Percentiles rank a stretch among this genome's conserved stretches.
phyloP scores from a whole-genome alignment of 2,797 vertebrate species.

The Emydoidea blandingii region DNA sequence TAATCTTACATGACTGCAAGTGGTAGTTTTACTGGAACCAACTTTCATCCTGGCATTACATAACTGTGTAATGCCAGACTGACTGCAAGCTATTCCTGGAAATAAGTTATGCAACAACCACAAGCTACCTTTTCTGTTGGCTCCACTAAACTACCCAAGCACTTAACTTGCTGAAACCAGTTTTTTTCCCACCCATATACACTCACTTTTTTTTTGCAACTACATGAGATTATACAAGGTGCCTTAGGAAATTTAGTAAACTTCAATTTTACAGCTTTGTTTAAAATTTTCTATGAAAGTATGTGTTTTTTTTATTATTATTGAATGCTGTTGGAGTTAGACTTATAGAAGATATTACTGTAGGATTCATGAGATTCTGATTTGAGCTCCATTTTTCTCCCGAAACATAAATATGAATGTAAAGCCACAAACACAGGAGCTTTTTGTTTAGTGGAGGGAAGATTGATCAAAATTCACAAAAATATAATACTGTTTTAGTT shows the following conservation, averaged over 20 bases:
- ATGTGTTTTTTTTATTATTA: neutral
- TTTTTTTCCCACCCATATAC: neutral
- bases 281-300: neutral
- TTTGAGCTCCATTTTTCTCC: neutral
- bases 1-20: rapidly evolving
- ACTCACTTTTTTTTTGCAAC: neutral
- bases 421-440: neutral
- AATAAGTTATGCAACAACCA: neutral
- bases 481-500: neutral
- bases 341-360: neutral
- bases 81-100: slow-evolving; percentile 56
- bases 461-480: neutral
- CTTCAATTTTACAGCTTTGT: neutral
- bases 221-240: neutral
- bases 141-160: neutral
- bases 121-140: neutral
- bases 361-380: neutral
- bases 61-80: slow-evolving; percentile 49
- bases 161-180: neutral
- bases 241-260: neutral
- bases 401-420: neutral
- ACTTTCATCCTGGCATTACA: neutral
- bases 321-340: neutral
- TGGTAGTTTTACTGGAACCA: neutral
- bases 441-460: neutral